Base-by-base conservation (phyloP, 2,113 vertebrate genomes). In the Perca fluviatilis region DNA sequence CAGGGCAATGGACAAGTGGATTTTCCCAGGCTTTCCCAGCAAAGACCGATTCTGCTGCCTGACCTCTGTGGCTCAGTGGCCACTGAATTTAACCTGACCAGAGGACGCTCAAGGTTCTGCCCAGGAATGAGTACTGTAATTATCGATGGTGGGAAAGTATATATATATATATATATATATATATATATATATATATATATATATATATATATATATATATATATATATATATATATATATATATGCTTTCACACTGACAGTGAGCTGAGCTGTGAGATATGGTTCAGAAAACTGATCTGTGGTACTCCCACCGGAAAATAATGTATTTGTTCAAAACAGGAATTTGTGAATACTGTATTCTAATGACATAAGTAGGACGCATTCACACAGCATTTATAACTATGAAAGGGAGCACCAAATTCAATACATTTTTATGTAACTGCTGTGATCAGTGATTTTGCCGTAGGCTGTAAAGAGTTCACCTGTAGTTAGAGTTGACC, bases 81-180 rank as follows among this genome's bases (percentile, higher is more conserved):
- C 63, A 58, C 89, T 68, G 71, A 67, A 85, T 86, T 88, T 87
- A 90, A 81, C 86, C 80, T 75, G 57, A 90, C 92, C 86, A 89
- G 84, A 87, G 86, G 86, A 92, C 87, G 85, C 83, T 72, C 74
- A 74, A 66, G 63, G 72, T 89, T 83, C 87, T 62, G 82, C 84
- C 82, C 66, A 81, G 74, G 77, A 91, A 82, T 86, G 77, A 83
- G 75, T 47, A 60, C 75, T 83, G 54, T 91, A 91, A 94, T 91
- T 89, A 91, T 82, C 7, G 2, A 43, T 0, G 36, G 27, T 79
- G 64, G 80, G 62, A 88, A 87, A 83, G 74, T 69, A 68, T 80
- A 82, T 43, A 14, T 6, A 0, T 40, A 0, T 10, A 3, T 40
- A 11, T 40, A 11, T 40, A 40, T 40, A 40, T 36, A 36, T 8